phyloP scores from a whole-genome alignment of 2,888 invertebrate species.

The Tubulanus polymorphus region DNA sequence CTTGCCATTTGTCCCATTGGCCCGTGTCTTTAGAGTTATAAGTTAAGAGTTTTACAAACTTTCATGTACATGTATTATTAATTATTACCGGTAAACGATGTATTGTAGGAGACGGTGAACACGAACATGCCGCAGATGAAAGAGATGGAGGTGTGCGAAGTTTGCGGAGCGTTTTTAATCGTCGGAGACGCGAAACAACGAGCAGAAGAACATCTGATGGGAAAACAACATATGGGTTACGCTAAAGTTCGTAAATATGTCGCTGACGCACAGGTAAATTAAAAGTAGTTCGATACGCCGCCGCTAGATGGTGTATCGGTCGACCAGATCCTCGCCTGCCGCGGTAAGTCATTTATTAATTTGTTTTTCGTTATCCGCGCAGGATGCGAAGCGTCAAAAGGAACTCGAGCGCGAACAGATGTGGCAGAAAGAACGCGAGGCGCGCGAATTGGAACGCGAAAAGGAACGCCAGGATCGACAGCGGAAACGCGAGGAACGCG shows the following conservation, averaged over 20 bases:
- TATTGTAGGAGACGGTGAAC: no score
- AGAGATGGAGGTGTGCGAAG: conserved; percentile 98
- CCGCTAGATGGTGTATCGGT: no score
- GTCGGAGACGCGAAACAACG: conserved; percentile 97
- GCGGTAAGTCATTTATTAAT: conserved; percentile 6
- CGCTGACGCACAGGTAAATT: conserved; percentile 30
- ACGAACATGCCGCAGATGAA: conserved; percentile 59
- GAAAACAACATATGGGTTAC: conserved; percentile 96
- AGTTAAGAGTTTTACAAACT: no score
- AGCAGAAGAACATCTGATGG: conserved; percentile 95
- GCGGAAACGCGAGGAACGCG: conserved; percentile 21
- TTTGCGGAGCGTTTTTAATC: conserved; percentile 97
- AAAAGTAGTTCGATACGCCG: conserved; percentile 20
- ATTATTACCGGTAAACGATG: no score
- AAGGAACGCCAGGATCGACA: conserved; percentile 56
- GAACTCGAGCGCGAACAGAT: conserved; percentile 32
- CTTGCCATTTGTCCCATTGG: no score
- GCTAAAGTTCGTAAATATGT: conserved; percentile 58
- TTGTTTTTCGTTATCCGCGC: conserved; percentile 17
- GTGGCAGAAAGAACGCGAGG: conserved; percentile 51
- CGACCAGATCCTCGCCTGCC: no score
- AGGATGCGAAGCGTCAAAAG: conserved; percentile 55
- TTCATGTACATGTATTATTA: no score
- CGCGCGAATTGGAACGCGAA: conserved; percentile 58
- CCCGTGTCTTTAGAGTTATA: no score